phyloP scores from a whole-genome alignment of 1,140 invertebrate species.

The Aphelenchoides fujianensis region DNA sequence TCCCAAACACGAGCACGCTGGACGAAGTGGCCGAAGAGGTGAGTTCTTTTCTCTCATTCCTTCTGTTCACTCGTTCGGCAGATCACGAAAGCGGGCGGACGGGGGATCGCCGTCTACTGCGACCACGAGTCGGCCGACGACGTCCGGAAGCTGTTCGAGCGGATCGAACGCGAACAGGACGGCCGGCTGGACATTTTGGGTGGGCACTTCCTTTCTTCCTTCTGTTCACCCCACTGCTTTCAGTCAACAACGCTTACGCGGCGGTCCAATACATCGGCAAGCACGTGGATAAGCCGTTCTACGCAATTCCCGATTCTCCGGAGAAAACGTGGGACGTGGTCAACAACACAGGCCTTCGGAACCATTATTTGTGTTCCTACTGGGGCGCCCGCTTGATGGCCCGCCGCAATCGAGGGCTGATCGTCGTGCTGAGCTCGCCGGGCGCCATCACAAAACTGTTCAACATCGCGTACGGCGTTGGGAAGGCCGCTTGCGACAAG shows the following conservation, averaged over 20 bases:
- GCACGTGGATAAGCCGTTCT: slow-evolving; percentile 20
- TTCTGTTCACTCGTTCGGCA: slow-evolving; percentile 34
- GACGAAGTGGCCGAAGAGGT: slow-evolving; percentile 25
- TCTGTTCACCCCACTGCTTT: neutral
- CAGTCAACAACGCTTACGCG: slow-evolving; percentile 65
- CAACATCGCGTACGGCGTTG: slow-evolving; percentile 63
- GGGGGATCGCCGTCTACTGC: slow-evolving; percentile 62
- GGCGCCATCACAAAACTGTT: slow-evolving; percentile 63
- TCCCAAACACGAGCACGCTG: slow-evolving; percentile 11
- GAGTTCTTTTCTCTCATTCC: slow-evolving; percentile 5
- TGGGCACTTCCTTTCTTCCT: slow-evolving; percentile 6
- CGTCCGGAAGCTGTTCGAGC: slow-evolving; percentile 62
- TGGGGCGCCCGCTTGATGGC: slow-evolving; percentile 31
- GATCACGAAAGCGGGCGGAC: slow-evolving; percentile 56
- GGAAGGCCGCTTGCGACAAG: slow-evolving; percentile 64
- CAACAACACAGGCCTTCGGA: slow-evolving; percentile 30
- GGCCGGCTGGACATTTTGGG: slow-evolving; percentile 62
- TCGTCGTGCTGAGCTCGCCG: slow-evolving; percentile 63
- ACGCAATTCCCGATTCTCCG: slow-evolving; percentile 47
- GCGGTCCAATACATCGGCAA: slow-evolving; percentile 50
- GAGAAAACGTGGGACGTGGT: slow-evolving; percentile 28
- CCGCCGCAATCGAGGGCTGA: slow-evolving; percentile 52
- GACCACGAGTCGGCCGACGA: slow-evolving; percentile 64
- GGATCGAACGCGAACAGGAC: slow-evolving; percentile 62
- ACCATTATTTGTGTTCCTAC: slow-evolving; percentile 33